Evolutionary conservation across 1,140 invertebrate genomes (phyloP).

Genomic region (Cheumatopsyche charites): DNA sequence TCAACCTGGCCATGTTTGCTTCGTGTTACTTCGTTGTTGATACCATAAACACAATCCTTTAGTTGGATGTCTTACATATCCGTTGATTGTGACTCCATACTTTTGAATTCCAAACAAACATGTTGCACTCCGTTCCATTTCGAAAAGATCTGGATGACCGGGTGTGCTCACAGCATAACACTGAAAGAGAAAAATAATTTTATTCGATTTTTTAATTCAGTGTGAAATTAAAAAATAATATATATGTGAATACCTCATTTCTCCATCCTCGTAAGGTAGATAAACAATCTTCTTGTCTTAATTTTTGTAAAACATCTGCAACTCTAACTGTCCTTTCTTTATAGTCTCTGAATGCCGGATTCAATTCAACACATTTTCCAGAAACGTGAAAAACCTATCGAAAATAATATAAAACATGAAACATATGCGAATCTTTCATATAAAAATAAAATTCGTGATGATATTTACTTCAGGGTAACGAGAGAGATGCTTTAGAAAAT

Average conservation of each 20-base stretch:
- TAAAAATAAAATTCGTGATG: background rate
- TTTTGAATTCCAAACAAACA: conserved; percentile 92
- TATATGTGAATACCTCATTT: conserved; percentile 72
- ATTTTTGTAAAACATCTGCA: conserved; percentile 78
- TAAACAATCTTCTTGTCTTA: conserved; percentile 68
- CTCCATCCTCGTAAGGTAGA: conserved; percentile 83
- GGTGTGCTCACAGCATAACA: conserved; percentile 83
- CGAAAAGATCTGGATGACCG: conserved; percentile 73
- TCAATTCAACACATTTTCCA: conserved; percentile 76
- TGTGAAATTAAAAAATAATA: background rate
- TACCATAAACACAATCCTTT: conserved; percentile 91
- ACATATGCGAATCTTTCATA: conserved; percentile 24
- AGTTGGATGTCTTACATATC: conserved; percentile 83
- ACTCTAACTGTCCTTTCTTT: conserved; percentile 77
- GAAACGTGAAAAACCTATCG: conserved; percentile 75
- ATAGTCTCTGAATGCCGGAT: conserved; percentile 84
- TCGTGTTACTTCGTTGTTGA: conserved; percentile 85
- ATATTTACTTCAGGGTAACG: conserved; percentile 77
- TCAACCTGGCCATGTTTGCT: conserved; percentile 90
- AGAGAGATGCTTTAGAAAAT: conserved; percentile 79
- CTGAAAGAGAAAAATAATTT: conserved; percentile 61
- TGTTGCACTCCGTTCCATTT: conserved; percentile 91
- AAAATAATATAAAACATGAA: conserved; percentile 38
- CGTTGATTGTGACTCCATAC: conserved; percentile 94
- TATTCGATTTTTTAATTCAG: too few relatives aligned